Percentiles rank a stretch among this genome's conserved stretches.
These are phyloP conservation scores for Oscheius sp. DNA, from an alignment of 1,140 invertebrate species.

Conservation along the genomic window DNA sequence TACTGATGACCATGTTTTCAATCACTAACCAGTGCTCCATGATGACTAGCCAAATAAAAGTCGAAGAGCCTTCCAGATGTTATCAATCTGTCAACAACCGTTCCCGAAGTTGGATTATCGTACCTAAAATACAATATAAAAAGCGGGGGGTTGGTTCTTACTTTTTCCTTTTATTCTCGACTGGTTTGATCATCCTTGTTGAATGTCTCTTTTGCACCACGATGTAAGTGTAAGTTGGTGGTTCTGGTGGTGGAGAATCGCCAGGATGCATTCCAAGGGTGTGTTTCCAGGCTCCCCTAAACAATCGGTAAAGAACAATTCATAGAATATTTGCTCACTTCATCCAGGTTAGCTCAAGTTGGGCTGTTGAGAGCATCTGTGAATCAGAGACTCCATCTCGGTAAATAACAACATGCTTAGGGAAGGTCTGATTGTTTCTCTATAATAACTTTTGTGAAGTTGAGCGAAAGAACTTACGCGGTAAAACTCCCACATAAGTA, in stretches of 20 bases:
- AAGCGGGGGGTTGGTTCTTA: constrained; percentile 67
- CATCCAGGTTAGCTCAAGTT: too few relatives aligned
- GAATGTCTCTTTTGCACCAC: constrained; percentile 96
- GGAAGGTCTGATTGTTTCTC: not conserved
- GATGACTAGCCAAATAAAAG: constrained; percentile 8
- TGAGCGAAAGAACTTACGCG: too few relatives aligned
- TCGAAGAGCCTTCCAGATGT: not conserved
- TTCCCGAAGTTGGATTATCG: constrained; percentile 3
- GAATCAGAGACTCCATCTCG: constrained; percentile 11
- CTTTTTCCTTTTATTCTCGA: not conserved
- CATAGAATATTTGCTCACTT: too few relatives aligned
- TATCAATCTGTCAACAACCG: constrained; percentile 11
- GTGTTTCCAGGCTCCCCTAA: not conserved
- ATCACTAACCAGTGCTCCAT: constrained; percentile 1
- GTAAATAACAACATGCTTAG: constrained; percentile 18
- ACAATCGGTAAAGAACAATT: too few relatives aligned
- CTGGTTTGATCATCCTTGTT: constrained; percentile 77
- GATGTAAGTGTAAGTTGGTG: constrained; percentile 94
- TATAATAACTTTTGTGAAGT: too few relatives aligned
- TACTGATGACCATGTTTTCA: not conserved
- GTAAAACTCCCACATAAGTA: too few relatives aligned
- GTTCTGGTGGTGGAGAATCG: too few relatives aligned
- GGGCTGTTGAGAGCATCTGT: too few relatives aligned
- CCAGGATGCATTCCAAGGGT: too few relatives aligned
- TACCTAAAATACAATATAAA: constrained; percentile 67